phyloP scores from a whole-genome alignment of 2,888 invertebrate genomes.

The Papilio elwesi region DNA sequence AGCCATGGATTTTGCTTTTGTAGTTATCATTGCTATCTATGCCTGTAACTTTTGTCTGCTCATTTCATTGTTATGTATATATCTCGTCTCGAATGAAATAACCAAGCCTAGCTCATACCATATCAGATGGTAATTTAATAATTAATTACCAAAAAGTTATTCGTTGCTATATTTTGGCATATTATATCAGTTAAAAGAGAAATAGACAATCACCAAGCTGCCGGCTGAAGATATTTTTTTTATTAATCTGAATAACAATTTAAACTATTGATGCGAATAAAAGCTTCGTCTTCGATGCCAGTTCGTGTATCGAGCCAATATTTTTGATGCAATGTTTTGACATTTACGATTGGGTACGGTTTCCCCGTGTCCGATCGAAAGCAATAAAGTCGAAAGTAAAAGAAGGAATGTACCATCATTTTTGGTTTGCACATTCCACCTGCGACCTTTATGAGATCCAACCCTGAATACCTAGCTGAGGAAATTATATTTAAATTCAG shows the following conservation, averaged over 20 bases:
- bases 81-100: no score
- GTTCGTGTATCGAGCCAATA: constrained; percentile 28
- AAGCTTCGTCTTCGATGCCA: not conserved
- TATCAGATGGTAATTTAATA: no score
- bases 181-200: no score
- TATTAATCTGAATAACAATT: not conserved
- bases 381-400: constrained; percentile 49
- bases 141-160: no score
- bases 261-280: not conserved
- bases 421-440: constrained; percentile 46
- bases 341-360: constrained; percentile 42
- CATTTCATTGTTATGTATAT: no score
- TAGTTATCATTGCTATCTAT: no score
- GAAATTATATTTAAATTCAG: no score
- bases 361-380: constrained; percentile 46
- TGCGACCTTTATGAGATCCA: constrained; percentile 47
- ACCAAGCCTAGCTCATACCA: no score
- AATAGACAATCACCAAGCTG: not conserved
- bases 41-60: no score
- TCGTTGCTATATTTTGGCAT: no score
- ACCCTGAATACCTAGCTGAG: not conserved
- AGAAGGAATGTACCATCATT: constrained; percentile 53
- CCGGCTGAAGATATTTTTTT: no score
- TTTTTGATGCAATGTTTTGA: constrained; percentile 29
- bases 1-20: no score